Conservation (phyloP, 2,888 invertebrate genomes). For the Spodoptera littoralis region DNA sequence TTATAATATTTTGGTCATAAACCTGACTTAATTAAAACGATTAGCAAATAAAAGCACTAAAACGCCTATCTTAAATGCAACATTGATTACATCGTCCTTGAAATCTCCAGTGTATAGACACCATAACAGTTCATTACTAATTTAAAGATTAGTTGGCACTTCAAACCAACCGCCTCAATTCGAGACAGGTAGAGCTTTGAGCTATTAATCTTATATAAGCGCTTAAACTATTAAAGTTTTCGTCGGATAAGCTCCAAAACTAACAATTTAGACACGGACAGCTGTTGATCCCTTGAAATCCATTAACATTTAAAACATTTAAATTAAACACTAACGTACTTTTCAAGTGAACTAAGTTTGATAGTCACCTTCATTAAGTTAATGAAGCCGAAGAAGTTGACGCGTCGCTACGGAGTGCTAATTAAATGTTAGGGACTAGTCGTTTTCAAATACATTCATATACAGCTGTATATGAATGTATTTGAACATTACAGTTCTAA, state of each 20-base stretch:
- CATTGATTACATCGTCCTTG: no score
- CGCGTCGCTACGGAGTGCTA: not conserved
- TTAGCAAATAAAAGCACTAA: no score
- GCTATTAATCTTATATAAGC: slow-evolving; percentile 78
- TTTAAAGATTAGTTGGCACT: slow-evolving; percentile 68
- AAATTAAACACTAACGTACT: slow-evolving; percentile 39
- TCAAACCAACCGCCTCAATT: slow-evolving; percentile 64
- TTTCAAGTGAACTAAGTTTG: slow-evolving; percentile 19
- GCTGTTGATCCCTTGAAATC: slow-evolving; percentile 65
- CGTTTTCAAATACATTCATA: not conserved
- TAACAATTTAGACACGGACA: slow-evolving; percentile 73
- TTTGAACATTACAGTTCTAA: no score
- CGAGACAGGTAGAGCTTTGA: slow-evolving; percentile 60
- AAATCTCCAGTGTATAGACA: slow-evolving; percentile 3
- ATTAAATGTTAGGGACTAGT: slow-evolving; percentile 7
- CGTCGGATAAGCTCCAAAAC: slow-evolving; percentile 73
- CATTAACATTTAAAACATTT: slow-evolving; percentile 55
- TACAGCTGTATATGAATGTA: no score
- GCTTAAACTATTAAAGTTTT: slow-evolving; percentile 78
- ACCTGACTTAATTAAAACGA: no score
- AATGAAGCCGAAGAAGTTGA: slow-evolving; percentile 3
- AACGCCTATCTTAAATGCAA: no score
- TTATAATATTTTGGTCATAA: no score
- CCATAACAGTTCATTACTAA: slow-evolving; percentile 63
- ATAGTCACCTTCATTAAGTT: slow-evolving; percentile 2